phyloP scores from a whole-genome alignment of 2,113 vertebrate species.

The Eretmochelys imbricata region DNA sequence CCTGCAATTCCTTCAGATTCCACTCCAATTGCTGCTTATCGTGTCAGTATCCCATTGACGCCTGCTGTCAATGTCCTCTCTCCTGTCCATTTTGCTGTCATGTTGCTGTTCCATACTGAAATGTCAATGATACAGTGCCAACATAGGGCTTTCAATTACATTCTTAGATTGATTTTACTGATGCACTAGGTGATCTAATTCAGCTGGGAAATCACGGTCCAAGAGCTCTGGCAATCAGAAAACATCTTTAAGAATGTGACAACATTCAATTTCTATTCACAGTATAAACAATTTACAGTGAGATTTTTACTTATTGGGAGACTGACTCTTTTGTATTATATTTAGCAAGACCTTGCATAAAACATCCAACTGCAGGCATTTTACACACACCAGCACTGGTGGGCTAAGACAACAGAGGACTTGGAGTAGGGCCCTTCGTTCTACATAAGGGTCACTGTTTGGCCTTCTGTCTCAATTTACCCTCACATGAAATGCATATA shows the following conservation, averaged over 20 bases:
- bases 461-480: background rate
- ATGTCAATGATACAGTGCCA: rapidly evolving
- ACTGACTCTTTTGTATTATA: background rate
- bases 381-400: background rate
- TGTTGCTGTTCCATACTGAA: background rate
- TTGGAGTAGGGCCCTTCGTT: too few relatives aligned
- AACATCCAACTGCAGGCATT: background rate
- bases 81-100: background rate
- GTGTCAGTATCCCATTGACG: background rate
- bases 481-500: background rate
- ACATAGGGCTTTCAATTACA: background rate
- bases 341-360: background rate
- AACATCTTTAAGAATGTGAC: background rate
- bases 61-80: background rate
- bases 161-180: background rate
- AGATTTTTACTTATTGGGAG: background rate
- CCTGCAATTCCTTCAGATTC: rapidly evolving
- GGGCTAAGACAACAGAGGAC: background rate
- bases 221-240: rapidly evolving
- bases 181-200: background rate
- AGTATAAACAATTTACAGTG: conserved; percentile 22
- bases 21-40: rapidly evolving
- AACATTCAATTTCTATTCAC: background rate
- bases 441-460: background rate
- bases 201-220: background rate